Evolutionary conservation across 2,113 vertebrate species (phyloP).

Genomic region (Ariopsis seemanni): DNA sequence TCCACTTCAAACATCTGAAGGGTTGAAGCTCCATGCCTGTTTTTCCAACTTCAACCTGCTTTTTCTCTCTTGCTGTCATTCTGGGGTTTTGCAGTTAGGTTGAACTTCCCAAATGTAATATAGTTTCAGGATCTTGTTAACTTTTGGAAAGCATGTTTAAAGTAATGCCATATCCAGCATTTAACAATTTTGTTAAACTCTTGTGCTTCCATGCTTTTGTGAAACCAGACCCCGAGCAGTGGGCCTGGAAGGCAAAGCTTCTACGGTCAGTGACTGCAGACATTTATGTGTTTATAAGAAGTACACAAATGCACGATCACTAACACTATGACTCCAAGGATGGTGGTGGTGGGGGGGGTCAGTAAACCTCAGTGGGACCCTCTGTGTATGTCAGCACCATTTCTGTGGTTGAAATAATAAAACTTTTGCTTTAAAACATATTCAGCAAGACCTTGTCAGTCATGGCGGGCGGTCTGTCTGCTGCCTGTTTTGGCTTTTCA

Average conservation of each 20-base stretch:
- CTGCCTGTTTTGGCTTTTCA: neutral
- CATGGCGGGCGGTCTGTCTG: conserved; percentile 1
- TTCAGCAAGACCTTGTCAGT: neutral
- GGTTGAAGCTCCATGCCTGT: neutral
- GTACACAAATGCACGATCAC: neutral
- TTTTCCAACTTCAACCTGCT: conserved; percentile 9
- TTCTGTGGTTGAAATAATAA: neutral
- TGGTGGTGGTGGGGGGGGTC: neutral
- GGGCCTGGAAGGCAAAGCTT: conserved; percentile 1
- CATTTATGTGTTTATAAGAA: neutral
- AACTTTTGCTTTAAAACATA: neutral
- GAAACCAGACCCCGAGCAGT: neutral
- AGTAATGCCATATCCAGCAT: conserved; percentile 22
- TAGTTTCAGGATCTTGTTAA: conserved; percentile 8
- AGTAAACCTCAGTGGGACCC: neutral
- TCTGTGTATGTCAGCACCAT: neutral
- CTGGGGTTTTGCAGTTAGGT: conserved; percentile 11
- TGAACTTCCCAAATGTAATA: conserved; percentile 27
- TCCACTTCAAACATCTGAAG: conserved; percentile 21
- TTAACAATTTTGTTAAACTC: conserved; percentile 17
- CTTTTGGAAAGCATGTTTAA: neutral
- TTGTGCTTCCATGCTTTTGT: neutral
- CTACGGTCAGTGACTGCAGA: conserved; percentile 21
- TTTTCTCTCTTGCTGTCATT: conserved; percentile 25
- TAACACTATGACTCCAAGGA: neutral